A percentile compares a stretch with the other conserved stretches of the same genome.
Evolutionary conservation across 2,797 vertebrate species (phyloP).

Genomic region (Bradypodion pumilum): DNA sequence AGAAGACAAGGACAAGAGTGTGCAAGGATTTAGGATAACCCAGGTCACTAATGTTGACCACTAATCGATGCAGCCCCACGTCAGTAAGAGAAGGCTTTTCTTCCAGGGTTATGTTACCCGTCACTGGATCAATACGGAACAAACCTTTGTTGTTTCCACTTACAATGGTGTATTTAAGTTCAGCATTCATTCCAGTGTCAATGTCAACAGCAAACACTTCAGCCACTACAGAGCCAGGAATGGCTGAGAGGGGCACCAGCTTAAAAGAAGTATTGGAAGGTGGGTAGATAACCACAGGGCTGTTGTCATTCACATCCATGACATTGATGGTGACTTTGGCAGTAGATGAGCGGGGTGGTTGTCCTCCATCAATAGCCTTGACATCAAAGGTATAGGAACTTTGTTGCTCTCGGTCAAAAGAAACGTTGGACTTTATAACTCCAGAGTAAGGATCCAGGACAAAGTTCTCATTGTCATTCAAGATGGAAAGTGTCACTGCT

Average conservation of each 20-base stretch:
- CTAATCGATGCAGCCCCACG: constrained; percentile 92
- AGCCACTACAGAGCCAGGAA: constrained; percentile 95
- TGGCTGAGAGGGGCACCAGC: constrained; percentile 94
- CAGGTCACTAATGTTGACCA: constrained; percentile 98
- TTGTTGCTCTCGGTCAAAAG: constrained; percentile 97
- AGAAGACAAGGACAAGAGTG: constrained; percentile 95
- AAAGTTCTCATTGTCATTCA: constrained; percentile 98
- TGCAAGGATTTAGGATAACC: constrained; percentile 97
- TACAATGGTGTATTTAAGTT: constrained; percentile 96
- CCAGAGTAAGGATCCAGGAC: constrained; percentile 95
- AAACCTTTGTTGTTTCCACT: constrained; percentile 95
- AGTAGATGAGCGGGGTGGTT: constrained; percentile 92
- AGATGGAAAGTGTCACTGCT: constrained; percentile 93
- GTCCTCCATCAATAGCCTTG: constrained; percentile 92
- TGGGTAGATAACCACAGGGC: constrained; percentile 93
- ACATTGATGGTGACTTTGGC: constrained; percentile 99
- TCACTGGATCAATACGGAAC: constrained; percentile 96
- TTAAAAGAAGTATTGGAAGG: constrained; percentile 98
- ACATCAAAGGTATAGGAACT: constrained; percentile 99
- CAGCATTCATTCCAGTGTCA: constrained; percentile 98
- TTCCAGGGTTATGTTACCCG: constrained; percentile 97
- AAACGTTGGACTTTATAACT: constrained; percentile 98
- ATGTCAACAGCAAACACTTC: constrained; percentile 98
- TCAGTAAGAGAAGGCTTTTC: constrained; percentile 90
- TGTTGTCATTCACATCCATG: constrained; percentile 98